Conservation (phyloP, 1,140 invertebrate genomes). For the Zaprionus camerounensis region DNA sequence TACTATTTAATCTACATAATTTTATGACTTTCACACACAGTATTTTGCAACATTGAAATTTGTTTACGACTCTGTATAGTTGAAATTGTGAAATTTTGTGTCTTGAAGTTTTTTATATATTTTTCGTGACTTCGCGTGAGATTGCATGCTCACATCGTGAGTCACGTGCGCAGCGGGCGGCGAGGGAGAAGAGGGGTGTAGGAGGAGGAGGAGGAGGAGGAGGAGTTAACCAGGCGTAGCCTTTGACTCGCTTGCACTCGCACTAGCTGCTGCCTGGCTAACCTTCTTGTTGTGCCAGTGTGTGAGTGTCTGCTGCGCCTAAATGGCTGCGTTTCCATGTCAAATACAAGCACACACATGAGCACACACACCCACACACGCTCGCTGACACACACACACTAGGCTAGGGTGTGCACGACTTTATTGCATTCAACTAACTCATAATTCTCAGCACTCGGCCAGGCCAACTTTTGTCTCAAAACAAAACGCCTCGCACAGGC, state of each 20-base stretch:
- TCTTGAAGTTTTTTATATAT: background rate
- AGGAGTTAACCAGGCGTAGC: background rate
- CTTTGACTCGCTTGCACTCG: conserved; percentile 4
- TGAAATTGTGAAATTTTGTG: background rate
- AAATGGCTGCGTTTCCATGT: conserved; percentile 57
- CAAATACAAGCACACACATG: conserved; percentile 27
- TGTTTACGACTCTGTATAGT: background rate
- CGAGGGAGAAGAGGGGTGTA: background rate
- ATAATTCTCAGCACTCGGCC: conserved; percentile 51
- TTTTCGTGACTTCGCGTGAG: background rate
- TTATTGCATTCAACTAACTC: conserved; percentile 66
- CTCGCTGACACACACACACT: conserved; percentile 7
- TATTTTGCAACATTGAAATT: background rate
- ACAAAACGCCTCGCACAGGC: conserved; percentile 40
- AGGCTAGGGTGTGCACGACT: conserved; percentile 20
- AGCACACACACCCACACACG: conserved; percentile 12
- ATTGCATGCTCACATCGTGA: background rate
- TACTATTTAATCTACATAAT: background rate
- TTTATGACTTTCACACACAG: background rate
- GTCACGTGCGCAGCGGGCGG: conserved; percentile 1
- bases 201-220: background rate
- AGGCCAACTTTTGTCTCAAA: conserved; percentile 54
- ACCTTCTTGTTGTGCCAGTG: conserved; percentile 23
- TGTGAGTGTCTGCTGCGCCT: conserved; percentile 34
- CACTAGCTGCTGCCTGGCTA: background rate